A percentile compares a stretch with the other conserved stretches of the same genome.
These are phyloP conservation scores for Psammodynastes pulverulentus DNA, from an alignment of 2,113 vertebrate genomes.

Conservation along the genomic window DNA sequence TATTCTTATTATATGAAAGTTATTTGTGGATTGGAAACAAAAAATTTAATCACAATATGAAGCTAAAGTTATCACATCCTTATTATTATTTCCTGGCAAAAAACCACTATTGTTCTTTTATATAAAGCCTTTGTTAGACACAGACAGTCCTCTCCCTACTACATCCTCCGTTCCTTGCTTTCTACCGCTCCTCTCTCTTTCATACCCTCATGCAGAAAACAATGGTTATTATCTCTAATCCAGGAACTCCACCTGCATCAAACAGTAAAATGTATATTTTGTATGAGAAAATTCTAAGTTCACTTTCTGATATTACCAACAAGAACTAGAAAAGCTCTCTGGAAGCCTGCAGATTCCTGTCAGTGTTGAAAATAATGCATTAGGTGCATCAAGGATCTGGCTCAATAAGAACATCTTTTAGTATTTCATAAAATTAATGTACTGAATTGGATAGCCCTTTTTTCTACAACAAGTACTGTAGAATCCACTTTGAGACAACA, in stretches of 20 bases:
- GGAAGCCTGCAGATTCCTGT: neutral
- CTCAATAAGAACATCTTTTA: neutral
- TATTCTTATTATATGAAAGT: neutral
- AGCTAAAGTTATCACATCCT: neutral
- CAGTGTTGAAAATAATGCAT: neutral
- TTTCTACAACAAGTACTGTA: neutral
- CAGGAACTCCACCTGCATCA: neutral
- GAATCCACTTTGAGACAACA: neutral
- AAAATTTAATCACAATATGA: neutral
- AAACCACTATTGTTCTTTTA: neutral
- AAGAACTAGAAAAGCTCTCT: neutral
- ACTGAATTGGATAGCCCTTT: neutral
- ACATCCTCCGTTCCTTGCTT: neutral
- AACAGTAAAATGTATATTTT: neutral
- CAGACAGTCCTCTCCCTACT: neutral
- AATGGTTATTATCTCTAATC: neutral
- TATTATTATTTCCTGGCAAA: neutral
- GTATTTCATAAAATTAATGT: neutral
- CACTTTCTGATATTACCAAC: neutral
- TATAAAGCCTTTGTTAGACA: neutral
- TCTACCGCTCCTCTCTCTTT: fast-evolving
- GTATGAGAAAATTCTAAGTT: neutral
- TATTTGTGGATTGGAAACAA: neutral
- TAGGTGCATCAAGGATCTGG: neutral
- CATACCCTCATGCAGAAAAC: neutral